phyloP scores from a whole-genome alignment of 2,888 invertebrate species.

The Trissonchulus sp. region DNA sequence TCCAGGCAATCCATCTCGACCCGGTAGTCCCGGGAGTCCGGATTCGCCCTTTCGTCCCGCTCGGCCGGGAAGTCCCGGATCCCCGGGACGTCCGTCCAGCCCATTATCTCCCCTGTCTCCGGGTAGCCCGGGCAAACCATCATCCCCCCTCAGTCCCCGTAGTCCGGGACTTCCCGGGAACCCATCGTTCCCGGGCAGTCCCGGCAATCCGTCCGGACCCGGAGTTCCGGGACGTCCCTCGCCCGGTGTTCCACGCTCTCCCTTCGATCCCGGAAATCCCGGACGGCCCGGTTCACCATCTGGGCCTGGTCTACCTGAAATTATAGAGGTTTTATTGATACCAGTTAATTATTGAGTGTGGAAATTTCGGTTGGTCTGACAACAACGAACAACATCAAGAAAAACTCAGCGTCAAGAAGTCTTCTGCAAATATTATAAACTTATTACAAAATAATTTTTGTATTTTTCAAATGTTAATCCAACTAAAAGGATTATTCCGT shows the following conservation, averaged over 20 bases:
- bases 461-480: too few relatives aligned
- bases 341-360: not conserved
- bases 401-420: too few relatives aligned
- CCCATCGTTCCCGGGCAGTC: conserved; percentile 32
- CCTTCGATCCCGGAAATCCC: conserved; percentile 25
- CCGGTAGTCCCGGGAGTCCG: conserved; percentile 40
- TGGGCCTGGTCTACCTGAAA: conserved; percentile 20
- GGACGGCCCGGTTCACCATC: conserved; percentile 23
- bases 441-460: too few relatives aligned
- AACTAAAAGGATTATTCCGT: too few relatives aligned
- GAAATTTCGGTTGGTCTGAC: too few relatives aligned
- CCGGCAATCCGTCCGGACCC: conserved; percentile 34
- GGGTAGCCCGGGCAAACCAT: conserved; percentile 30
- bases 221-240: conserved; percentile 30
- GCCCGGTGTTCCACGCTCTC: conserved; percentile 28
- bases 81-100: conserved; percentile 34
- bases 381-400: too few relatives aligned
- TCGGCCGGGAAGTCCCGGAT: conserved; percentile 38
- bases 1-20: conserved; percentile 31
- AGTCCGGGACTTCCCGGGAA: not conserved
- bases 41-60: conserved; percentile 41
- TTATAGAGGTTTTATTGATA: not conserved
- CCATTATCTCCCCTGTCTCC: conserved; percentile 39
- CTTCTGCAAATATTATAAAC: too few relatives aligned
- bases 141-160: not conserved